Evolutionary conservation across 2,888 invertebrate species (phyloP), one percentile per base, ranked within the genome.

Genomic region (Melieria omissa): DNA sequence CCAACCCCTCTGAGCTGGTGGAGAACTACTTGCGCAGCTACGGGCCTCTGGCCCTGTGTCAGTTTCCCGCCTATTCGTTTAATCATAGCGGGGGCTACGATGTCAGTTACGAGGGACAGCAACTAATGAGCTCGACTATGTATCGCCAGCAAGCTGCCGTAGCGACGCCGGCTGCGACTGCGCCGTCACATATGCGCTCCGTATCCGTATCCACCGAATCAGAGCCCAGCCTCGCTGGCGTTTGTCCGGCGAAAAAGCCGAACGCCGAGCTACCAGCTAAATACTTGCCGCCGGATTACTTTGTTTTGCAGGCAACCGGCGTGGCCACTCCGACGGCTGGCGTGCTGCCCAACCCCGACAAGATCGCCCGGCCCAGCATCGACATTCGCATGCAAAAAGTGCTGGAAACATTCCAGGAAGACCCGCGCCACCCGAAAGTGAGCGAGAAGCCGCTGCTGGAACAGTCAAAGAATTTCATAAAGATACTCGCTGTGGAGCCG

Each of bases 321-420:
- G 69, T 70, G 9, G 29, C 73, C 3, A 46, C 55, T 10, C 57
- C 64, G 0, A 41, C 63, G 47, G 41, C 68, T 3, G 72, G 61
- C 42, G 4, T 45, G 12, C 14, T 57, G 1, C 70, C 54, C 12
- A 9, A 42, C 29, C n/a, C 8, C 3, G 72, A 74, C n/a, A 76
- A 77, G 58, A 45, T 10, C 41, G 65, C 45, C 3, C 73, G 54
- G 10, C 45, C 70, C 8, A 77, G 65, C 46, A 70, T 78, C 8
- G 78, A 78, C 54, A 61, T 73, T 14, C 74, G 76, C 14, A 75
- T 78, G 77, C 76, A 79, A 65, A 78, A 75, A 44, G 69, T 79
- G 9, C 57, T 77, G 42, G 73, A 75, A 47, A 78, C 78, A 0
- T 70, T 78, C 4, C 77, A 73, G 9, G 79, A 79, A 58, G 74